These are phyloP conservation scores for Ectobius pallidus DNA, from an alignment of 2,888 invertebrate genomes.

Conservation along the genomic window DNA sequence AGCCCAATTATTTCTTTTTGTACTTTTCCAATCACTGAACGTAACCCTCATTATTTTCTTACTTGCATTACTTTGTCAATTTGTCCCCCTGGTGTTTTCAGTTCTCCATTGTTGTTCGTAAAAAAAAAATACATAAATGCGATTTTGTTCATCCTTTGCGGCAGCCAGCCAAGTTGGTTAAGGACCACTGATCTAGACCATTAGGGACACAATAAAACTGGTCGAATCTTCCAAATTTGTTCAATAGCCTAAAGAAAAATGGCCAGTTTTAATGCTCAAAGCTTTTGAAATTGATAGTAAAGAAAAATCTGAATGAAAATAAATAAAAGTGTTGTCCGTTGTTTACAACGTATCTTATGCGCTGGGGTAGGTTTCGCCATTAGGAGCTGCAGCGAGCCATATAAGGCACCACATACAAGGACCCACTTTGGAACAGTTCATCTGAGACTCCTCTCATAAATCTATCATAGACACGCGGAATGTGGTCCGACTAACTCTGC, in stretches of 20 bases:
- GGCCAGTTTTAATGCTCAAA: neutral
- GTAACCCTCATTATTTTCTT: too few species aligned
- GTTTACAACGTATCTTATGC: neutral
- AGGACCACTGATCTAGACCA: neutral
- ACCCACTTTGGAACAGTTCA: conserved; percentile 10
- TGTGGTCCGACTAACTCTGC: neutral
- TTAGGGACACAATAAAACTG: neutral
- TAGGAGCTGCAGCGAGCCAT: neutral
- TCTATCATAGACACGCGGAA: conserved; percentile 20
- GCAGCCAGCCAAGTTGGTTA: neutral
- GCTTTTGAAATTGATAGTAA: neutral
- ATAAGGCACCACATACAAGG: conserved; percentile 10
- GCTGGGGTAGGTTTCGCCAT: neutral
- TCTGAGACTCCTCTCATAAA: neutral
- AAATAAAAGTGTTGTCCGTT: neutral
- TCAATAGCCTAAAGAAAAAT: neutral
- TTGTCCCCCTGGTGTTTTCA: too few species aligned
- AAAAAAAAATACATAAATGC: too few species aligned
- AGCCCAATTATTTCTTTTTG: too few species aligned
- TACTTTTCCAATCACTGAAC: too few species aligned
- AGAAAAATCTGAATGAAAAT: neutral
- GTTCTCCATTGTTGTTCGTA: too few species aligned
- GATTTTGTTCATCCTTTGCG: too few species aligned
- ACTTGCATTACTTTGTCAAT: too few species aligned
- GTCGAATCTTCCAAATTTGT: neutral